Base-by-base conservation (phyloP, 2,888 invertebrate species). In the Gandaritis pyraliata region DNA sequence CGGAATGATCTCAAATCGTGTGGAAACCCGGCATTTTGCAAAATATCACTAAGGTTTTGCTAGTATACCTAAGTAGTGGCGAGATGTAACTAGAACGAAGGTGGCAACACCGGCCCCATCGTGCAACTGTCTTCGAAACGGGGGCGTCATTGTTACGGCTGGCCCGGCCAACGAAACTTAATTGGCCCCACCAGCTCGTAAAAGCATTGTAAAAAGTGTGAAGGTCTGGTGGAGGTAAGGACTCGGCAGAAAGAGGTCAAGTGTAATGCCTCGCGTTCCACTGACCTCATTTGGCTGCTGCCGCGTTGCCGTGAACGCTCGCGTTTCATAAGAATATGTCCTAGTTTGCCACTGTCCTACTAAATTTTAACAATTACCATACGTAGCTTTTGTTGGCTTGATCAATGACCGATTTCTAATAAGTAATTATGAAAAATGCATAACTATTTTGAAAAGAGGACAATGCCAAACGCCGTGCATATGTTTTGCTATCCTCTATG, bases 191-290 rank as follows among this genome's bases (percentile, higher is more conserved):
- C 90, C 90, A 90, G 88, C 89, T 90, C 88, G 82, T 88, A 90
- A 90, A 88, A 89, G 86, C 87, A 81, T 83, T 90, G 90, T 90
- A 90, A 91, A 91, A 90, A 88, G 87, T 87, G 86, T 88, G 91
- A 92, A 92, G 91, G 90, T 88, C 91, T 90, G 88, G 88, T 83
- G 86, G 90, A 89, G 89, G 90, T 91, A 90, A 91, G 92, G 91
- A 92, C 91, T 91, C 85, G 74, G 72, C 83, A 77, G 80, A 92
- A 92, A 91, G 92, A 89, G 92, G 92, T 92, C 92, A 91, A 92
- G 91, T 91, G 91, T 90, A 91, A 88, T 88, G 86, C 86, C 79
- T 86, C 86, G 88, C 82, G 91, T 88, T 90, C 90, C 83, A 91
- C 90, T 92, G 87, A 88, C 92, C 92, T 92, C 90, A 91, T 92